These are phyloP conservation scores for Cydia pomonella DNA, from an alignment of 1,140 invertebrate species.

Conservation along the genomic window DNA sequence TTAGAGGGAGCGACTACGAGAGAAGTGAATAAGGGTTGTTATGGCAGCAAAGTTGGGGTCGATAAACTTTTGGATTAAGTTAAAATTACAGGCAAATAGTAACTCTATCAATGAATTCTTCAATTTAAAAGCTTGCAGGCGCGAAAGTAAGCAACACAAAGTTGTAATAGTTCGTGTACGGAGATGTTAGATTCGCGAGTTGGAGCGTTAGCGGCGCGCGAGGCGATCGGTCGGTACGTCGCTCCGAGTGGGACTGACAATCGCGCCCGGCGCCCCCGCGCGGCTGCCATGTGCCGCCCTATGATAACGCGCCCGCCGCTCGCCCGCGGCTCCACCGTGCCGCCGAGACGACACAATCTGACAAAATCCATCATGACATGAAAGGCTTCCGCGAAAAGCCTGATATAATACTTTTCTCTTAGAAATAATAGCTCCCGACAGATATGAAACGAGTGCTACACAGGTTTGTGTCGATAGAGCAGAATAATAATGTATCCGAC, in stretches of 20 bases:
- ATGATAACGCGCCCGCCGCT: constrained; percentile 51
- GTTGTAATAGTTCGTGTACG: constrained; percentile 36
- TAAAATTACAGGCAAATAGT: background rate
- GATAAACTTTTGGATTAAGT: constrained; percentile 63
- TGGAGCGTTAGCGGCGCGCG: constrained; percentile 49
- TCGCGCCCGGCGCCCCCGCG: constrained; percentile 51
- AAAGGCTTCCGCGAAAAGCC: constrained; percentile 50
- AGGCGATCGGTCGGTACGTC: constrained; percentile 64
- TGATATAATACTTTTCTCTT: constrained; percentile 43
- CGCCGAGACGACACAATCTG: constrained; percentile 49
- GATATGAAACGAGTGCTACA: constrained; percentile 26
- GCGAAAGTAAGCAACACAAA: constrained; percentile 33
- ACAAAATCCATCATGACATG: constrained; percentile 57
- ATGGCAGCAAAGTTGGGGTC: constrained; percentile 62
- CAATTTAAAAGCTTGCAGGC: constrained; percentile 17
- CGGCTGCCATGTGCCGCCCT: constrained; percentile 49
- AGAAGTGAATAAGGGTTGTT: constrained; percentile 74
- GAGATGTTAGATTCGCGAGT: constrained; percentile 51
- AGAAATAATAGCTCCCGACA: constrained; percentile 38
- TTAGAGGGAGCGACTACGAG: constrained; percentile 71
- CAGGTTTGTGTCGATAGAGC: constrained; percentile 17
- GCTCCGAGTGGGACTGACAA: constrained; percentile 58
- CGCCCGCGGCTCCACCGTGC: constrained; percentile 33
- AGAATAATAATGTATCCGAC: background rate
- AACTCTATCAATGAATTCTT: background rate